Evolutionary conservation across 2,888 invertebrate species (phyloP).

Genomic region (Rotaria macrura): DNA sequence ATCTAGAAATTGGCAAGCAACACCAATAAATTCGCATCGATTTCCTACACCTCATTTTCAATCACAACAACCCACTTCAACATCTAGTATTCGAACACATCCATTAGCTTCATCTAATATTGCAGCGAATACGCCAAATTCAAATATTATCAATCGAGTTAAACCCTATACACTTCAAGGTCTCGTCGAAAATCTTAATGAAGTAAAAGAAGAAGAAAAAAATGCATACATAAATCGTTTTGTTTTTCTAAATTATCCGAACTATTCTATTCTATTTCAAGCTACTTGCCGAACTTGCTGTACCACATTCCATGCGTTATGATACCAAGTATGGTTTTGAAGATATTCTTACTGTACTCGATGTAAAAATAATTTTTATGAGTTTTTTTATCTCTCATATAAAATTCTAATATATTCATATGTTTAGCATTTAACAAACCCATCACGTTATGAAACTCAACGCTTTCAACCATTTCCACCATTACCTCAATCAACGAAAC

Average conservation of each 20-base stretch:
- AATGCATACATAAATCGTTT: too few species aligned
- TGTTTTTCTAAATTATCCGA: not conserved
- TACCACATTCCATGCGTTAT: not conserved
- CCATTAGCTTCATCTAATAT: not conserved
- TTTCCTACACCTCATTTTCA: not conserved
- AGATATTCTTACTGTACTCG: not conserved
- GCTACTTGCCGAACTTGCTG: not conserved
- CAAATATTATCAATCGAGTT: not conserved
- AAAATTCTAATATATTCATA: not conserved
- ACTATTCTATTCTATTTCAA: not conserved
- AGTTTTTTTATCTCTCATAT: too few species aligned
- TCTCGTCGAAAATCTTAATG: not conserved
- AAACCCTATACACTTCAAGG: not conserved
- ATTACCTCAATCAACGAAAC: not conserved
- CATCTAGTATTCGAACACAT: not conserved
- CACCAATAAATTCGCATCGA: not conserved
- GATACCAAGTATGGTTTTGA: not conserved
- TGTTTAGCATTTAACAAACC: not conserved
- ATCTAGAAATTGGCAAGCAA: not conserved
- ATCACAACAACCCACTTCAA: not conserved
- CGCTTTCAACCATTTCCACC: not conserved
- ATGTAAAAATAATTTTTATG: not conserved
- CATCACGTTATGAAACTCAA: not conserved
- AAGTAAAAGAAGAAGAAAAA: not conserved
- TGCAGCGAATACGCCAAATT: not conserved